Percentiles rank a stretch among this genome's conserved stretches.
phyloP scores from a whole-genome alignment of 2,113 vertebrate genomes.

The Petromus typicus region DNA sequence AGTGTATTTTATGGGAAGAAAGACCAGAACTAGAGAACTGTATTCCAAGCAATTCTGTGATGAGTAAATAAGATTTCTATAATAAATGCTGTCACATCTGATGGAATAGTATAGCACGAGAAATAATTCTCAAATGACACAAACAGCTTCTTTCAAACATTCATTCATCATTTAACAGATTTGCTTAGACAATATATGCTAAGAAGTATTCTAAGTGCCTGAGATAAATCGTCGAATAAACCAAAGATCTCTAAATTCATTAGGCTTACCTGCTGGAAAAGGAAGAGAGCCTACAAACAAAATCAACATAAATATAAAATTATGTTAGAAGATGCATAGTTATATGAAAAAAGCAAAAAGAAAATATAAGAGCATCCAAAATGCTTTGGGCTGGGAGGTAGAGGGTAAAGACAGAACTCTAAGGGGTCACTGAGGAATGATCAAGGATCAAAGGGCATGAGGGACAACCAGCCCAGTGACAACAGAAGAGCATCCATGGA shows the following conservation, averaged over 20 bases:
- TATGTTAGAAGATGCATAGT: neutral
- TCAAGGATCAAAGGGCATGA: neutral
- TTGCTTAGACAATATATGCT: neutral
- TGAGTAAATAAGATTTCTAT: constrained; percentile 46
- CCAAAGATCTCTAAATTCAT: constrained; percentile 16
- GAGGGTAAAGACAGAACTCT: neutral
- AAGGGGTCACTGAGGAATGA: neutral
- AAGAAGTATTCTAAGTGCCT: neutral
- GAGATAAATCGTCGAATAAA: neutral
- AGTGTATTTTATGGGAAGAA: neutral
- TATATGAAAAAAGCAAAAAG: neutral
- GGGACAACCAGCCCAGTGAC: fast-evolving
- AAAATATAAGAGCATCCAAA: neutral
- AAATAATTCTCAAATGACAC: neutral
- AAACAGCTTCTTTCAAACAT: constrained; percentile 9
- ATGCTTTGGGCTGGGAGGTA: no score
- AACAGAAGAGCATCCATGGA: fast-evolving
- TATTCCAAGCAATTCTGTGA: neutral
- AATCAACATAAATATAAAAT: neutral
- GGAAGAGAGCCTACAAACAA: constrained; percentile 7
- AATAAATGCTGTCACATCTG: neutral
- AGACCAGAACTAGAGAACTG: neutral
- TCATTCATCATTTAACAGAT: constrained; percentile 22
- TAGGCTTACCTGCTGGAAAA: neutral
- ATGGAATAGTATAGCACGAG: neutral